Base-by-base conservation (phyloP, 2,888 invertebrate species). In the Ypsolopha sequella region DNA sequence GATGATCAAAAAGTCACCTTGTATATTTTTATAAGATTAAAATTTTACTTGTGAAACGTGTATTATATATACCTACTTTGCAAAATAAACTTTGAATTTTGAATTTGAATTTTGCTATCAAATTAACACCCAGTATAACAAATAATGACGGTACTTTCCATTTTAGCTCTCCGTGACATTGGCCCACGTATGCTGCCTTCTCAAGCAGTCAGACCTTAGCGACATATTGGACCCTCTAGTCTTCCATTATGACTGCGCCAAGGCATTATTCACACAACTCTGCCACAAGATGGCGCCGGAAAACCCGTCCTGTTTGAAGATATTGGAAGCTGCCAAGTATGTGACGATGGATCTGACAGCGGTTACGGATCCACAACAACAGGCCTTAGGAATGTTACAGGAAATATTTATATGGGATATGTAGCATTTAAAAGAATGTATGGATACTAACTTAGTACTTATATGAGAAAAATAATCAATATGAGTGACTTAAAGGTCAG, bases 151-250 rank as follows among this genome's bases (percentile, higher is more conserved):
- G 3, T 7, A 13, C 36, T 33, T 13, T 50, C 36, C 7, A 38
- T 88, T 88, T 48, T 73, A 93, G 91, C 79, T 95, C 7, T 95
- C 95, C 70, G 80, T 92, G 33, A 90, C 94, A 0, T 76, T 95
- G 6, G 89, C 92, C 35, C 94, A 95, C 66, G 66, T 95, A 51
- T 88, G 92, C 53, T 87, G 88, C 36, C 68, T 91, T 6, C 77
- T 92, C 0, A 76, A 74, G 1, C 68, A 71, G 3, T 80, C 89
- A 0, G 94, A 95, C 66, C 75, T 93, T 9, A 41, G 69, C 0
- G 75, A 80, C 14, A 78, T 92, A 8, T 60, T 88, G 39, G 88
- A 89, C 41, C 76, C 84, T 0, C 65, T 90, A 0, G 66, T 79
- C 1, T 84, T 88, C 52, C 85, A 89, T 60, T 70, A 70, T 60